Conservation (phyloP, 2,888 invertebrate species). For the Melitaea athalia region DNA sequence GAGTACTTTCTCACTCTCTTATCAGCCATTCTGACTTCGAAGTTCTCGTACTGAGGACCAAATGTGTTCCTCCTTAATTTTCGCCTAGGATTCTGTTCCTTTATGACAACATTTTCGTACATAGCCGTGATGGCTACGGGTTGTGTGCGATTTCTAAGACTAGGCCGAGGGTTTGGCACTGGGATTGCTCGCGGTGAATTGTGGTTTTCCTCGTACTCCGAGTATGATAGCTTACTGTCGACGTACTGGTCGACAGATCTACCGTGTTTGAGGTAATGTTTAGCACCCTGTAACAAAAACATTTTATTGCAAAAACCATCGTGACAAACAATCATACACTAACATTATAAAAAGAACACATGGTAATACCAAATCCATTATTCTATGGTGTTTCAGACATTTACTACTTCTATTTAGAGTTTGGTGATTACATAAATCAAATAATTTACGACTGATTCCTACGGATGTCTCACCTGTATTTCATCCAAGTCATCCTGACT, state of each 20-base stretch:
- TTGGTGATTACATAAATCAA: background rate
- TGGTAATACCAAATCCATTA: background rate
- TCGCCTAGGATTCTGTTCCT: slow-evolving; percentile 87
- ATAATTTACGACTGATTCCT: background rate
- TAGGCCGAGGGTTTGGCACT: slow-evolving; percentile 71
- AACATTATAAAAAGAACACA: no score
- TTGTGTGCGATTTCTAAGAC: slow-evolving; percentile 79
- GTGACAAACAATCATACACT: background rate
- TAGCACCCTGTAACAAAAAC: slow-evolving; percentile 75
- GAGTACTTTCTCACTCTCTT: slow-evolving; percentile 73
- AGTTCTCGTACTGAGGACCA: slow-evolving; percentile 84
- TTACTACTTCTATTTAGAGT: background rate
- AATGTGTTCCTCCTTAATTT: slow-evolving; percentile 85
- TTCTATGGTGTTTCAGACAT: no score
- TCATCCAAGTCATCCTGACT: slow-evolving; percentile 88
- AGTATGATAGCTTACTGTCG: slow-evolving; percentile 83
- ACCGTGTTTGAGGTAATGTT: slow-evolving; percentile 85
- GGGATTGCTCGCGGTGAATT: slow-evolving; percentile 70
- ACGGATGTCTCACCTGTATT: slow-evolving; percentile 67
- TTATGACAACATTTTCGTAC: slow-evolving; percentile 87
- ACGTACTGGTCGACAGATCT: slow-evolving; percentile 90
- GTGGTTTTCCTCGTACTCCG: slow-evolving; percentile 81
- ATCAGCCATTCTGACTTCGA: slow-evolving; percentile 78
- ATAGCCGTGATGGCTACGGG: slow-evolving; percentile 88
- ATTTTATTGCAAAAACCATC: slow-evolving; percentile 3